Base-by-base conservation (phyloP, 2,888 invertebrate genomes). In the Aromia moschata region DNA sequence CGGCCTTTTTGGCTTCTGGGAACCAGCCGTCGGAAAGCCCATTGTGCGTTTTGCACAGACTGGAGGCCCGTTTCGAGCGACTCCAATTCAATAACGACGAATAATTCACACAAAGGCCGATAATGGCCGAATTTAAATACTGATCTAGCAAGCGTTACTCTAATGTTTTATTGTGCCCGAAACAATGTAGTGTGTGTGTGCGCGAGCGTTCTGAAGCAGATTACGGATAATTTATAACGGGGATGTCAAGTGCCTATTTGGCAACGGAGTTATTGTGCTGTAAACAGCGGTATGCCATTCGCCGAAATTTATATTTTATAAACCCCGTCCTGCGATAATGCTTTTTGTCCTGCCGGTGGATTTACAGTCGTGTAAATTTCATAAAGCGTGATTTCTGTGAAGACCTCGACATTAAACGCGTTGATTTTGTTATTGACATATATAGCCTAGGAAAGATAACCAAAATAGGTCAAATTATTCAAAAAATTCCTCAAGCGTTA, bases 121-220 rank as follows among this genome's bases (percentile, higher is more conserved):
- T 49, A 49, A 49, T 49, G 49, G 49, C 49, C 20, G 14, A 38
- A 49, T 49, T 49, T 49, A 49, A 49, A 49, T 49, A 49, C 49
- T 49, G 49, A 49, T 49, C 38, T 49, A 49, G 38, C 49, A 38
- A 49, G 25, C 49, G 20, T 25, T 43, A 43, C 43, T 43, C 49
- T 49, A 56, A 56, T 56, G 49, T 56, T 56, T 56, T 56, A 56
- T 56, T 49, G 49, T 49, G 17, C 15, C 9, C 14, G 16, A 38
- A 49, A 56, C 47, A 56, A 56, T 47, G 41, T 47, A 56, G 30
- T 51, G 37, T 49, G 49, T 56, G 56, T 49, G 25, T 47, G 30
- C 44, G 37, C 44, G 49, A 49, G 56, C 43, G 25, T 25, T 56
- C 49, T 49, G 16, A 15, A 49, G 49, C 44, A 56, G 56, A 56